Conservation (phyloP, 1,140 invertebrate species). For the Trichonephila clavipes region DNA sequence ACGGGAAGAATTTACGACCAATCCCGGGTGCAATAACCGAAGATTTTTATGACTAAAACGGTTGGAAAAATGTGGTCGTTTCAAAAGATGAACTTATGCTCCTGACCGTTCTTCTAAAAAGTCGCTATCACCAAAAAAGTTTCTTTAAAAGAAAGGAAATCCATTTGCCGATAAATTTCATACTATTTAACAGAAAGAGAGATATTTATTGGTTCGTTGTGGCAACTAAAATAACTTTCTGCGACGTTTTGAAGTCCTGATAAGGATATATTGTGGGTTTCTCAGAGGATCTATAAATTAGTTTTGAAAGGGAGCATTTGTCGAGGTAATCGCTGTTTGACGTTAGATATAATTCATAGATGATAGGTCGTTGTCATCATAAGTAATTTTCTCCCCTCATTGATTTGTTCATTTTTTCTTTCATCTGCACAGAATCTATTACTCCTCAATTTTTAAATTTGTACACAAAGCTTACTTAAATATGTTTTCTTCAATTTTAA, state of each 20-base stretch:
- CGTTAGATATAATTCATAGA: not conserved
- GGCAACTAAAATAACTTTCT: not conserved
- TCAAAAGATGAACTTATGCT: constrained; percentile 24
- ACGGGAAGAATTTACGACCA: constrained; percentile 41
- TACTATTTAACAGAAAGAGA: not conserved
- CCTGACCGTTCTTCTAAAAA: constrained; percentile 19
- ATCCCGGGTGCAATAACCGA: constrained; percentile 39
- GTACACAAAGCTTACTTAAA: no score
- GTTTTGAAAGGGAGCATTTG: constrained; percentile 11
- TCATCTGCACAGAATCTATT: no score
- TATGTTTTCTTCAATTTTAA: no score
- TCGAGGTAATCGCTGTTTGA: not conserved
- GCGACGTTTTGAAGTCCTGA: not conserved
- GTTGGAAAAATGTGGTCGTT: constrained; percentile 9
- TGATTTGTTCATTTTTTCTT: not conserved
- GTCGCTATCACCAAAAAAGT: not conserved
- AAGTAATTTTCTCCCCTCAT: not conserved
- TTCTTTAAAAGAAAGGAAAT: constrained; percentile 8
- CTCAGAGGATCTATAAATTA: constrained; percentile 4
- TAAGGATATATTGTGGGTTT: not conserved
- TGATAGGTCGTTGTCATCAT: not conserved
- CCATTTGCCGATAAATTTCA: not conserved
- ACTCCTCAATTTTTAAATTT: no score
- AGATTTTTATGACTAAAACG: constrained; percentile 44
- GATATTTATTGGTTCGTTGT: not conserved